A percentile compares a stretch with the other conserved stretches of the same genome.
These are phyloP conservation scores for Chanos chanos DNA, from an alignment of 2,797 vertebrate genomes.

Conservation along the genomic window DNA sequence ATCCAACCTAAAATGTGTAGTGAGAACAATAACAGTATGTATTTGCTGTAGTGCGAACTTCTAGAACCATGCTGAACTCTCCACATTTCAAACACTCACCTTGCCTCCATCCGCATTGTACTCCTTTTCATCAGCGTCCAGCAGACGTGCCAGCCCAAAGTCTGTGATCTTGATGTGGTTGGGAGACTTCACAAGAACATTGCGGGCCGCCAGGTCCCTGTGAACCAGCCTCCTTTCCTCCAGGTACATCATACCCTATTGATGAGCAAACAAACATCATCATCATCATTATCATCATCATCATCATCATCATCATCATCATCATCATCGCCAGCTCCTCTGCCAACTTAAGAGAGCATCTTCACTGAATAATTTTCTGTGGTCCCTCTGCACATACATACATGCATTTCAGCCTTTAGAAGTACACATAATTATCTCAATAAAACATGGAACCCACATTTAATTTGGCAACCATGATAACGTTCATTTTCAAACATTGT, in stretches of 20 bases:
- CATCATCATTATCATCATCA: not conserved
- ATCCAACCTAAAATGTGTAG: not conserved
- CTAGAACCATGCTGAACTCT: not conserved
- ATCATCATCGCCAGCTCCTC: no score
- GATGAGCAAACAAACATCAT: not conserved
- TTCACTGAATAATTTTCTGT: no score
- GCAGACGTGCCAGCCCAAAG: constrained; percentile 88
- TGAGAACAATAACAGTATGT: not conserved
- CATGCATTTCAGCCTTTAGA: no score
- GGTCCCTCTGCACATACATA: no score
- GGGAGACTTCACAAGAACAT: constrained; percentile 94
- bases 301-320: no score
- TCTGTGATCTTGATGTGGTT: constrained; percentile 99
- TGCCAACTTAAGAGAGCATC: no score
- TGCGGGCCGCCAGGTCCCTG: constrained; percentile 90
- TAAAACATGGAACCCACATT: no score
- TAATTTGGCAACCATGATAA: no score
- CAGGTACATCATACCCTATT: constrained; percentile 97
- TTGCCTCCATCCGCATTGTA: constrained; percentile 91
- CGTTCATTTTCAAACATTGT: no score
- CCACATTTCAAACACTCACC: constrained; percentile 59
- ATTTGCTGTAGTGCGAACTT: not conserved
- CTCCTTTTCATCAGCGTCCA: constrained; percentile 92
- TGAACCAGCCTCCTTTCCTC: constrained; percentile 94
- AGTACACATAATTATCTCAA: no score